These are phyloP conservation scores for Rhodinocichla rosea DNA, from an alignment of 2,113 vertebrate species.

Conservation along the genomic window DNA sequence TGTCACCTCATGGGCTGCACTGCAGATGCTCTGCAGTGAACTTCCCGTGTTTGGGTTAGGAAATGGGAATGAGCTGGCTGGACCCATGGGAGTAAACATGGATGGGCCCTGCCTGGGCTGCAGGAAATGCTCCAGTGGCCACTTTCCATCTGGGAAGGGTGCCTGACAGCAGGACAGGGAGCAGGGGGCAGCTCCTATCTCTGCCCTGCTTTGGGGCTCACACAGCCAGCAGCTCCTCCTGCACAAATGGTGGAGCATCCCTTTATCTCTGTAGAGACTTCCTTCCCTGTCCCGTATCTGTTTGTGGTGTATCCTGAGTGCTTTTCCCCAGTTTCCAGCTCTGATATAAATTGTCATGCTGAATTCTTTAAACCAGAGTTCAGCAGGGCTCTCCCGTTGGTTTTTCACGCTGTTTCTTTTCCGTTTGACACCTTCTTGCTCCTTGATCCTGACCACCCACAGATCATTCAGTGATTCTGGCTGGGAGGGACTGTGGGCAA, in stretches of 20 bases:
- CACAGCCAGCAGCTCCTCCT: not conserved
- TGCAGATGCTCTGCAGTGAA: not conserved
- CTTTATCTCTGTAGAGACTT: not conserved
- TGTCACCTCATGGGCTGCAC: not conserved
- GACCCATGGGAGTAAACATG: not conserved
- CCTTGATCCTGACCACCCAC: accelerated
- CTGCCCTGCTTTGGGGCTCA: not conserved
- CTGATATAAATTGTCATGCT: not conserved
- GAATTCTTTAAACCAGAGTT: not conserved
- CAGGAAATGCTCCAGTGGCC: not conserved
- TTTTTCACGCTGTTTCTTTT: not conserved
- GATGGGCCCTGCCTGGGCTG: not conserved
- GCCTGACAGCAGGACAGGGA: not conserved
- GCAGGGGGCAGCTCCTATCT: not conserved
- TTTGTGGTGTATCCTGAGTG: not conserved
- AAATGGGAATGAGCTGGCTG: not conserved
- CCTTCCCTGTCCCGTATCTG: not conserved
- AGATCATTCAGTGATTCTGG: not conserved
- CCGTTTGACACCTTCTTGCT: not conserved
- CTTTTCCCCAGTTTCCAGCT: not conserved
- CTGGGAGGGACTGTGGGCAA: not conserved
- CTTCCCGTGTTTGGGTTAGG: not conserved
- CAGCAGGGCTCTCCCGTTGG: not conserved
- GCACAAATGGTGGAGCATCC: not conserved
- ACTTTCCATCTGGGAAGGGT: not conserved